Base-by-base conservation (phyloP, 2,888 invertebrate genomes). In the Epistrophe grossulariae region DNA sequence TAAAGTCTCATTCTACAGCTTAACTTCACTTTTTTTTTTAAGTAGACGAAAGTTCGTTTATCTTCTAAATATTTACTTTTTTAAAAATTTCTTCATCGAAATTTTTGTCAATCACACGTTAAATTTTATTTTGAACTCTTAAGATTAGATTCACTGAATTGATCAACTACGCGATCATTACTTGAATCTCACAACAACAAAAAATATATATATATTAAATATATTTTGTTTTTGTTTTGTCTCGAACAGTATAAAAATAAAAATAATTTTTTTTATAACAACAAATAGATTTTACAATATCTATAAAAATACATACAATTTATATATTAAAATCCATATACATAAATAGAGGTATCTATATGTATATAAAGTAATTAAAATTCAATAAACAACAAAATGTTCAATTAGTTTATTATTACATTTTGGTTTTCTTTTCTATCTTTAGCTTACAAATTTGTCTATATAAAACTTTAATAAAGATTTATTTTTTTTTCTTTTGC, bases 221-320 rank as follows among this genome's bases (percentile, higher is more conserved):
- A 55, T 70, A 45, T 19, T 45, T 57, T 48, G 35, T 76, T 45
- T 60, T 17, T 24, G 19, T 43, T 79, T 71, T 59, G n/a, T 57
- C 45, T 52, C 15, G 8, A 70, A 62, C 48, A 64, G 55, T 78
- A 78, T 57, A 78, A 81, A 84, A 79, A 81, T 71, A 82, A 82
- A 82, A 76, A 76, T 76, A 64, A 71, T 68, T 59, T 57, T 66
- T 62, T 60, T 38, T n/a, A 24, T 62, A 84, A 80, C 84, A 84
- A 79, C 84, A 80, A 71, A 76, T 80, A 80, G 80, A 84, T 84
- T n/a, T 64, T 40, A 79, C 66, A 80, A 76, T 84, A 84, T 80
- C 40, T 70, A 70, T 70, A 70, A 84, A 79, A 84, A 84, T 84
- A 80, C 84, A 80, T 76, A 57, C 68, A 81, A 55, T 55, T 55